Evolutionary conservation across 2,888 invertebrate genomes (phyloP), one percentile per base, ranked within the genome.

Genomic region (Tridacna gigas): DNA sequence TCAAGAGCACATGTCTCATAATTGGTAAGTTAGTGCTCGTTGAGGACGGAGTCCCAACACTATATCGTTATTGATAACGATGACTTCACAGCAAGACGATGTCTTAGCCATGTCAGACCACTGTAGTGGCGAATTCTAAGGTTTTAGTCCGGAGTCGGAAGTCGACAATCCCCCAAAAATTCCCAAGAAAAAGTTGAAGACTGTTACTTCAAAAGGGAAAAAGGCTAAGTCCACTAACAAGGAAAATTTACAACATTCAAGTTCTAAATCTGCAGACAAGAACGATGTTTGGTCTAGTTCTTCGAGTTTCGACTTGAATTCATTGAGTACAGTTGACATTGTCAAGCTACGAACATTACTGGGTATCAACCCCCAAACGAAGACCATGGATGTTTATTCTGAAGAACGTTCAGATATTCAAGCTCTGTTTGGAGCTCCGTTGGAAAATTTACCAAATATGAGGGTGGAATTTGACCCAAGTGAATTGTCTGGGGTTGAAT

Each of bases 51-150:
- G n/a, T n/a, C n/a, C n/a, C n/a, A n/a, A n/a, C n/a, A n/a, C n/a
- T n/a, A n/a, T n/a, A n/a, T n/a, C n/a, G n/a, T n/a, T n/a, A n/a
- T n/a, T n/a, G n/a, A 51, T 51, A 12, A 51, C 12, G 12, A 63
- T 63, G 63, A 22, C 63, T 22, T 63, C 63, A n/a, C 22, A 13
- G 11, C 63, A 67, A 67, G 67, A 67, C 67, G 67, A 67, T 26
- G 67, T 67, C 28, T 67, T 67, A 15, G 9, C 26, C 12, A n/a
- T 67, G 7, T 51, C 51, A 51, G 67, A 37, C 15, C 15, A 67
- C n/a, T 13, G 11, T 9, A 15, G 15, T 12, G 67, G 26, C 12
- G 26, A 13, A 15, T 67, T 67, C n/a, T 67, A 25, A 12, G 67
- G 67, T 12, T 67, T 67, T n/a, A 67, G 67, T 67, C 26, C 45